Evolutionary conservation across 2,797 vertebrate genomes (phyloP).

Genomic region (Pseudomugil tenellus): DNA sequence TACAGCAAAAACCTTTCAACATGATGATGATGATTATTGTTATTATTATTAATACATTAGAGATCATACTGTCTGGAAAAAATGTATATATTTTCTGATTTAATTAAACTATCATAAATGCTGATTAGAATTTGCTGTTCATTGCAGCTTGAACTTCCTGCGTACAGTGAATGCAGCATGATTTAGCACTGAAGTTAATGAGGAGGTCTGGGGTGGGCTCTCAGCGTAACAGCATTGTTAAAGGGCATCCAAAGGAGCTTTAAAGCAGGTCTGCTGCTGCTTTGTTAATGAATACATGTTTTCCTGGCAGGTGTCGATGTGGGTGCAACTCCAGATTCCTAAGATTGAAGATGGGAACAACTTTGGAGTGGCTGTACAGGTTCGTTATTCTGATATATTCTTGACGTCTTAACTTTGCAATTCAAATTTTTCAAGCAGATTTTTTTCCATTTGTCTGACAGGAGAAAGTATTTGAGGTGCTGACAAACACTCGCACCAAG

Average conservation of each 20-base stretch:
- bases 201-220: too few relatives aligned
- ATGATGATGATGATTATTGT: too few relatives aligned
- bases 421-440: neutral
- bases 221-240: too few relatives aligned
- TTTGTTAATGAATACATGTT: neutral
- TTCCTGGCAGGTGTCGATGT: constrained; percentile 87
- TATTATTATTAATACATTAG: neutral
- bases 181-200: too few relatives aligned
- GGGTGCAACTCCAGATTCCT: constrained; percentile 92
- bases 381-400: constrained; percentile 45
- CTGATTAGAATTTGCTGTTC: neutral
- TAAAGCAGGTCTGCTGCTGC: too few relatives aligned
- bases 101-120: neutral
- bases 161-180: too few relatives aligned
- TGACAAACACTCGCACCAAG: constrained; percentile 89
- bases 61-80: too few relatives aligned
- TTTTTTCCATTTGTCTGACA: constrained; percentile 44
- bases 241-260: too few relatives aligned
- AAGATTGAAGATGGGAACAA: constrained; percentile 93
- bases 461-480: constrained; percentile 93
- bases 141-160: too few relatives aligned
- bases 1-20: too few relatives aligned
- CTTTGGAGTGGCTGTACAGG: constrained; percentile 94
- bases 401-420: neutral
- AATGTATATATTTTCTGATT: neutral